Evolutionary conservation across 2,113 vertebrate genomes (phyloP).

Genomic region (Mastomys natalensis): DNA sequence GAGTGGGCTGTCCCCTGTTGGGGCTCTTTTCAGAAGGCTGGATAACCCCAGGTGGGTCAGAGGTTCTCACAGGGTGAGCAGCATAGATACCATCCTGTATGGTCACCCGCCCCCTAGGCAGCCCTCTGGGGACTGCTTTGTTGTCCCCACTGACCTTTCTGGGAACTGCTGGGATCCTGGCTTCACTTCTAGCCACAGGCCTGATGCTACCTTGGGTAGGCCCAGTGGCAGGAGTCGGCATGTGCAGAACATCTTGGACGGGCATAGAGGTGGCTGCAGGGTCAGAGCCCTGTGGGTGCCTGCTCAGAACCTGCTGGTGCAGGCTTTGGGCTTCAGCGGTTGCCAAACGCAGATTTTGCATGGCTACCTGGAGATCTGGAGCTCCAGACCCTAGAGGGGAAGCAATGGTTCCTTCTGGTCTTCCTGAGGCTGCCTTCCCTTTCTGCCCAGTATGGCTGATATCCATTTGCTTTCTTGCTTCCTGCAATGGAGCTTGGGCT

Average conservation of each 20-base stretch:
- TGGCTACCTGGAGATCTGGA: constrained; percentile 88
- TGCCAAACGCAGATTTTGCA: constrained; percentile 87
- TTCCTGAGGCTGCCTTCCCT: not conserved
- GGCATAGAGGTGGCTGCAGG: rapidly evolving
- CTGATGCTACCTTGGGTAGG: not conserved
- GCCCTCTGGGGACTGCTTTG: constrained; percentile 84
- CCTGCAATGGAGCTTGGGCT: not conserved
- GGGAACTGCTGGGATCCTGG: constrained; percentile 85
- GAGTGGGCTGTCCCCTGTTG: constrained; percentile 66
- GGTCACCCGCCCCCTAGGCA: constrained; percentile 85
- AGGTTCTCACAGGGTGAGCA: constrained; percentile 84
- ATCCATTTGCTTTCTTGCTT: not conserved
- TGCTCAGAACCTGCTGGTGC: constrained; percentile 87
- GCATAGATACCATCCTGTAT: constrained; percentile 86
- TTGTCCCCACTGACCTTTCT: constrained; percentile 96
- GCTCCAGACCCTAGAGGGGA: not conserved
- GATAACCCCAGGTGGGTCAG: constrained; percentile 74
- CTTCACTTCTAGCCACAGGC: constrained; percentile 57
- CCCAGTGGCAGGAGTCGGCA: not conserved
- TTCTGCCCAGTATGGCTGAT: not conserved
- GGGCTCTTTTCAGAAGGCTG: constrained; percentile 21
- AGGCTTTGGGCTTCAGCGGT: constrained; percentile 90
- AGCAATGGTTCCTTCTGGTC: not conserved
- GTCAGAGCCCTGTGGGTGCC: constrained; percentile 57
- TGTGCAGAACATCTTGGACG: not conserved